Base-by-base conservation (phyloP, 2,113 vertebrate species). In the Gymnocephalus cernua region DNA sequence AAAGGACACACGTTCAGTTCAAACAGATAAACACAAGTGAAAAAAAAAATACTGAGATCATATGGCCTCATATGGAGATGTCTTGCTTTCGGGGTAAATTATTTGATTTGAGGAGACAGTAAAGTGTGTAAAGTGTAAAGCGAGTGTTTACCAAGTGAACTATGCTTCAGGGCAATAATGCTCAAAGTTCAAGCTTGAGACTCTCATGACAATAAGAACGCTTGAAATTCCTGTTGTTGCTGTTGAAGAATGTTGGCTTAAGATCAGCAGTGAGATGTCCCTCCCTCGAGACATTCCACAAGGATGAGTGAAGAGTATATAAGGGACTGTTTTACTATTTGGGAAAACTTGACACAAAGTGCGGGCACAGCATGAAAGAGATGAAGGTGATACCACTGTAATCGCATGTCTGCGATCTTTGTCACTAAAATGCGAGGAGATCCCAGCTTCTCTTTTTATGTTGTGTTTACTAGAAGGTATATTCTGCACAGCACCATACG, bases 201-300 rank as follows among this genome's bases (percentile, higher is more conserved):
- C 54, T 54, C 54, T 62, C 57, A 12, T n/a, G 44, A 69, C 66
- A 73, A 58, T 32, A 69, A 41, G 51, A 58, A 67, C 16, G 13
- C 27, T 21, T 51, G 59, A 89, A 80, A 79, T 89, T 89, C 79
- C 66, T 79, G 47, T 14, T 8, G 21, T 27, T 67, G 71, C 76
- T 66, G 70, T 62, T 15, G 32, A 86, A 69, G 88, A 92, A 89
- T 93, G 89, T 72, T 74, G 76, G 82, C 27, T 84, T 75, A 29
- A 76, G 88, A 87, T 82, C 16, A 87, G 27, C 77, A 51, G 68
- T 64, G 62, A 62, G 66, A 84, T 48, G 65, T 69, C 44, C 74
- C 82, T 79, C 89, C 74, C 79, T 56, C 0, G 56, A 80, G 67
- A 87, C 77, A 91, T 91, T 91, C 89, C 89, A 57, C 53, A 64